Conservation (phyloP, 2,113 vertebrate genomes). For the Lampris megalopsis region DNA sequence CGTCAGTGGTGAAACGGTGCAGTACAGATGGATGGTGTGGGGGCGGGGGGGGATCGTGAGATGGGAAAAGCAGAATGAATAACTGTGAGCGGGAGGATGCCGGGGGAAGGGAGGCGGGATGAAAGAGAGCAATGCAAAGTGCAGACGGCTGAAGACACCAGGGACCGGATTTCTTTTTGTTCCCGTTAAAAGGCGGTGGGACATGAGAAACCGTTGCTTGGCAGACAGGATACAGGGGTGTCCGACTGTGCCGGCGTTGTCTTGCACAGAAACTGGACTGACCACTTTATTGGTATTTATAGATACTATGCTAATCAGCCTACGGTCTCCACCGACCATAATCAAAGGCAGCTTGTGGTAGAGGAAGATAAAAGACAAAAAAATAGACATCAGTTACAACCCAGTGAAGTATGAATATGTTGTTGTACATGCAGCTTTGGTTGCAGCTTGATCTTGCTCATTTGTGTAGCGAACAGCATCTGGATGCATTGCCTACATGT, state of each 20-base stretch:
- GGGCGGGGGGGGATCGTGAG: constrained; percentile 27
- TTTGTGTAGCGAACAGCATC: no score
- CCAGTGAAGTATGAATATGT: neutral
- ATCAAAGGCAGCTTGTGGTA: constrained; percentile 34
- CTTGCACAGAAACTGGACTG: constrained; percentile 34
- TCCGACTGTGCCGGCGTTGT: neutral
- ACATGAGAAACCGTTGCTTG: neutral
- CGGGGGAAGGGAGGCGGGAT: constrained; percentile 13
- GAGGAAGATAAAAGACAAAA: constrained; percentile 28
- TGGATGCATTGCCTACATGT: no score
- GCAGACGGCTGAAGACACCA: no score
- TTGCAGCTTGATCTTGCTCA: no score
- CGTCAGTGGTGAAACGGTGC: constrained; percentile 40
- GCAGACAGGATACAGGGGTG: neutral
- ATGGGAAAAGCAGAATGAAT: no score
- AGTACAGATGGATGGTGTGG: constrained; percentile 32
- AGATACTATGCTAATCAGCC: constrained; percentile 35
- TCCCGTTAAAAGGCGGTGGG: neutral
- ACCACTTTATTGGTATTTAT: constrained; percentile 57
- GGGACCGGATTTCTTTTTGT: neutral
- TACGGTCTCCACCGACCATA: constrained; percentile 5
- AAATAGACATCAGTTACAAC: constrained; percentile 25
- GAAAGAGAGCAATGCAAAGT: constrained; percentile 13
- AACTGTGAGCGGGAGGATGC: constrained; percentile 32
- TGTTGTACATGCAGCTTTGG: no score